Percentiles rank a stretch among this genome's conserved stretches.
Conservation (phyloP, 2,888 invertebrate species). For the Tetramorium bicarinatum region DNA sequence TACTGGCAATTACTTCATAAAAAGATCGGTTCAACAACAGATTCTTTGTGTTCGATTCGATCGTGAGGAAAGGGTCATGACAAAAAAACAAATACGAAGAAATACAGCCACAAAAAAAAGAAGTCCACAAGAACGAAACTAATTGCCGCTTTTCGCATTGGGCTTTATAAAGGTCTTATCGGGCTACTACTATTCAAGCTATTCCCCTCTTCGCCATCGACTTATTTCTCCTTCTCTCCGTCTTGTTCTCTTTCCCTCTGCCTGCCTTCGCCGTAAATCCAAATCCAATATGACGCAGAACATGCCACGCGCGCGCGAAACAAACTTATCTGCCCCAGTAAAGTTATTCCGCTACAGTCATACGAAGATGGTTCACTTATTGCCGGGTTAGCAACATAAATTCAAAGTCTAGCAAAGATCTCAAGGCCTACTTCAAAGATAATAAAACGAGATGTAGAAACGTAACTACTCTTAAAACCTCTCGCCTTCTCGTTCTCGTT, state of each 20-base stretch:
- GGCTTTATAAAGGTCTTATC: slow-evolving; percentile 33
- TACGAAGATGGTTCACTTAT: slow-evolving; percentile 42
- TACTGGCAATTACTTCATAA: neutral
- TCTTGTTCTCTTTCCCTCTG: slow-evolving; percentile 15
- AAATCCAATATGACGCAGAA: slow-evolving; percentile 49
- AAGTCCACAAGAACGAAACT: slow-evolving; percentile 25
- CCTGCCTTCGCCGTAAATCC: slow-evolving; percentile 29
- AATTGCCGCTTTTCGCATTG: slow-evolving; percentile 36
- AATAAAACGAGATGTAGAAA: neutral
- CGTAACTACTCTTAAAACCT: neutral
- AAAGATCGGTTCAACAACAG: neutral
- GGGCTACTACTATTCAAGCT: slow-evolving; percentile 21
- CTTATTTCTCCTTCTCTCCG: slow-evolving; percentile 31
- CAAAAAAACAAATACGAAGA: neutral
- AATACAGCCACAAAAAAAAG: neutral
- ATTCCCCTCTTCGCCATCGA: neutral
- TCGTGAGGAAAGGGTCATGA: neutral
- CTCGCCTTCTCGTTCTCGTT: no score
- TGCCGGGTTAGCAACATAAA: slow-evolving; percentile 44
- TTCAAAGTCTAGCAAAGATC: slow-evolving; percentile 36
- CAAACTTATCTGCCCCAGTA: slow-evolving; percentile 48
- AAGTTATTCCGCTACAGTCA: slow-evolving; percentile 46
- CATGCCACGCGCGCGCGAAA: slow-evolving; percentile 35
- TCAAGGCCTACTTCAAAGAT: slow-evolving; percentile 22
- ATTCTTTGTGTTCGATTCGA: neutral